Base-by-base conservation (phyloP, 2,888 invertebrate genomes). In the Ochropacha duplaris region DNA sequence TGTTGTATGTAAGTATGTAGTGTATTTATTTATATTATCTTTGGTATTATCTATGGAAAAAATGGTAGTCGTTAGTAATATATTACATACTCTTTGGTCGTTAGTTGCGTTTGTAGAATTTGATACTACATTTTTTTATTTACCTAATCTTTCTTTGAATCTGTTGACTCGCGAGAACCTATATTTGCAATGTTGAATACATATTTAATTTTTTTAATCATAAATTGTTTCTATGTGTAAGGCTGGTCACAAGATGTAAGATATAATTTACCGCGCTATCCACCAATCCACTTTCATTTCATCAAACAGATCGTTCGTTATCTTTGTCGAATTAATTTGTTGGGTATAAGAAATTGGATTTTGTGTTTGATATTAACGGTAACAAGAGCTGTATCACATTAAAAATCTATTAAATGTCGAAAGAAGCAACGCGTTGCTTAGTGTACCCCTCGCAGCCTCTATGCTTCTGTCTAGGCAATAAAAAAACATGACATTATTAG, bases 201-300 rank as follows among this genome's bases (percentile, higher is more conserved):
- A 11, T 8, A 28, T 59, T 57, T 55, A 57, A 58, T 61, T 60
- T 54, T 24, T 58, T 31, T 64, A 60, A 60, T 64, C 56, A 56
- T 54, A 50, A 34, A 54, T 57, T 57, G 55, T 56, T 61, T 28
- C 44, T 54, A 57, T 54, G 60, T 55, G 12, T 44, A 31, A 67
- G 65, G 70, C 67, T 49, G 57, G 57, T 57, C 56, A 44, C 50
- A 16, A 26, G n/a, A 28, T 26, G 9, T 54, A 56, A 55, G 49
- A 55, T 31, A 59, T 52, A 14, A 16, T 57, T 85, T 83, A 78
- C 86, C 87, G 87, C 87, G 84, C 81, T 83, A 76, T 86, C 72
- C 68, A 78, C 78, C 81, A 83, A 76, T 86, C 72, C 68, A 78
- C 78, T 83, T 81, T 28, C 28, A 8, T 31, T 31, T 31, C 12